Evolutionary conservation across 35 echinoderm and acorn worm species (phyloP), one percentile per base, ranked within the genome.

Genomic region (Patiria miniata): DNA sequence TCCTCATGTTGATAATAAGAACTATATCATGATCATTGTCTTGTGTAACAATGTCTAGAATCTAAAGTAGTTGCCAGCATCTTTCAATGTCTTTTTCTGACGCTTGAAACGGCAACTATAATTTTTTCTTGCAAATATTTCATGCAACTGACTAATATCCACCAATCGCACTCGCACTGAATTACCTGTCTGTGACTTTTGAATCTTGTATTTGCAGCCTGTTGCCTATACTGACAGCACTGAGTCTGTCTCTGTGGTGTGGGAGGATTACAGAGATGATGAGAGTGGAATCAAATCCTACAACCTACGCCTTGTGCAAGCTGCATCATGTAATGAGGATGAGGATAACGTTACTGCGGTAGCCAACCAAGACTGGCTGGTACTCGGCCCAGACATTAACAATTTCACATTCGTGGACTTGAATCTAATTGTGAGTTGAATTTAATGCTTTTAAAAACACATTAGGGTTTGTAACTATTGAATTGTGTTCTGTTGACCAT

Each of bases 251-350:
- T 36, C 39, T 18, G 77, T 88, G 10, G 33, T n/a, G 19, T 88
- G 86, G 86, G 50, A 39, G 5, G 77, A 53, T 18, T 88, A 79
- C 36, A 21, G 36, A 1, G 86, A 88, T 88, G n/a, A 40, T 33
- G 86, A 88, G 38, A 88, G 86, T 58, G 73, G 37, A 51, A 50
- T 88, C 30, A 58, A 39, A 14, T 29, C 55, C 37, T 88, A 55
- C 37, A 68, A 69, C 17, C 16, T 85, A 26, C 21, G 60, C 21
- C 83, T 85, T 39, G 1, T 85, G 33, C 36, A 26, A 37, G 59
- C 83, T 8, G 30, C 55, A 68, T 85, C 83, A 21, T 85, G 83
- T 39, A 39, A 37, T 22, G 83, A 10, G 1, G 57, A 85, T 39
- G 83, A 85, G 0, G 26, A 37, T 33, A 68, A 39, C 17, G 15